phyloP scores from a whole-genome alignment of 2,113 vertebrate genomes.

The Notiomystis cincta region DNA sequence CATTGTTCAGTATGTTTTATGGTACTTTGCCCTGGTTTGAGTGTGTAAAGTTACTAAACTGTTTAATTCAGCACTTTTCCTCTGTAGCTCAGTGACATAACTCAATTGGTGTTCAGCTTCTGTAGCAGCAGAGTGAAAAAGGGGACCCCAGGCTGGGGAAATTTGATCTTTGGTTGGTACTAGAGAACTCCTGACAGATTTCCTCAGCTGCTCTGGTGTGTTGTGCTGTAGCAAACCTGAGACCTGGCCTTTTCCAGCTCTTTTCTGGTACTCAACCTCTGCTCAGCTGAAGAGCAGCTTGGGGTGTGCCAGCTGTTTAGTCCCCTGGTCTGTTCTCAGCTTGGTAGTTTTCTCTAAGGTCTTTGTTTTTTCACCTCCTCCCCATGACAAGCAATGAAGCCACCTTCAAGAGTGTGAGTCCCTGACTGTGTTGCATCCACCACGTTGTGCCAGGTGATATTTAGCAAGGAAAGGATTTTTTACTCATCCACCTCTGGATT shows the following conservation, averaged over 20 bases:
- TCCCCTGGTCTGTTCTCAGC: not conserved
- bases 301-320: not conserved
- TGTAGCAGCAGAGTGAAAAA: not conserved
- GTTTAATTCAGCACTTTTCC: constrained; percentile 37
- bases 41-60: not conserved
- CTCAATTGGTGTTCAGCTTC: not conserved
- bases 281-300: not conserved
- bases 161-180: not conserved
- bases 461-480: not conserved
- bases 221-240: not conserved
- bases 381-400: rapidly evolving
- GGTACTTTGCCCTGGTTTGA: not conserved
- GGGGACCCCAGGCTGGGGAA: not conserved
- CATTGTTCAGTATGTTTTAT: not conserved
- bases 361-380: not conserved
- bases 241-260: not conserved
- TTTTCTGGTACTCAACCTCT: not conserved
- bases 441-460: rapidly evolving
- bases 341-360: not conserved
- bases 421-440: not conserved
- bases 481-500: rapidly evolving
- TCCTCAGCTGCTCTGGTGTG: not conserved
- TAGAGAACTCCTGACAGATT: not conserved
- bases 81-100: not conserved
- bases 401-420: not conserved